Evolutionary conservation across 2,797 vertebrate species (phyloP).

Genomic region (Threskiornis aethiopicus): DNA sequence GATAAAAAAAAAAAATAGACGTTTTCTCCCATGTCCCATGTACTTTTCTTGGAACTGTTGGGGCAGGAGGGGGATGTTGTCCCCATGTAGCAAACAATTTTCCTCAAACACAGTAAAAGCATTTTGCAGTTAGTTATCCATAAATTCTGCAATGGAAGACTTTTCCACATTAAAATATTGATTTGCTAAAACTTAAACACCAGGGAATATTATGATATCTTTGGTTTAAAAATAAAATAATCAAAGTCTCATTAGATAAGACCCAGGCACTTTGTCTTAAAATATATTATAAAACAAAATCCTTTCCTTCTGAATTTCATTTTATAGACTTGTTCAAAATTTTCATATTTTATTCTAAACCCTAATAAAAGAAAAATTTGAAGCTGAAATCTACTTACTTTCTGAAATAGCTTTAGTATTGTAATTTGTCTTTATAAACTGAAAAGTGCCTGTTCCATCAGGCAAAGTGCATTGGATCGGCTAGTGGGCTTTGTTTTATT

Average conservation of each 20-base stretch:
- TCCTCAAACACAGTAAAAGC: fast-evolving
- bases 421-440: background rate
- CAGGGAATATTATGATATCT: background rate
- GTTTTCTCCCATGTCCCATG: background rate
- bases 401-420: background rate
- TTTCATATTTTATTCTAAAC: background rate
- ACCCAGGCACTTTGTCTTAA: background rate
- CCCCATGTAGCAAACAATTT: background rate
- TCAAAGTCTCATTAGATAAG: background rate
- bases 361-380: background rate
- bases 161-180: background rate
- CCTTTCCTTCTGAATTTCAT: background rate
- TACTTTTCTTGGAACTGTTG: background rate
- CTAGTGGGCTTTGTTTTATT: background rate
- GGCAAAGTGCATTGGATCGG: background rate
- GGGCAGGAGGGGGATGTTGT: background rate
- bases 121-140: background rate
- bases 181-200: background rate
- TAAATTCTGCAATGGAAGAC: background rate
- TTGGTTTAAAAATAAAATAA: background rate
- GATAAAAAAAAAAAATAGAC: background rate
- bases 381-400: background rate
- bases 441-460: background rate
- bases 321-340: background rate
- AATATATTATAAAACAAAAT: background rate